These are phyloP conservation scores for Gobionotothen gibberifrons DNA, from an alignment of 2,797 vertebrate genomes.

Conservation along the genomic window DNA sequence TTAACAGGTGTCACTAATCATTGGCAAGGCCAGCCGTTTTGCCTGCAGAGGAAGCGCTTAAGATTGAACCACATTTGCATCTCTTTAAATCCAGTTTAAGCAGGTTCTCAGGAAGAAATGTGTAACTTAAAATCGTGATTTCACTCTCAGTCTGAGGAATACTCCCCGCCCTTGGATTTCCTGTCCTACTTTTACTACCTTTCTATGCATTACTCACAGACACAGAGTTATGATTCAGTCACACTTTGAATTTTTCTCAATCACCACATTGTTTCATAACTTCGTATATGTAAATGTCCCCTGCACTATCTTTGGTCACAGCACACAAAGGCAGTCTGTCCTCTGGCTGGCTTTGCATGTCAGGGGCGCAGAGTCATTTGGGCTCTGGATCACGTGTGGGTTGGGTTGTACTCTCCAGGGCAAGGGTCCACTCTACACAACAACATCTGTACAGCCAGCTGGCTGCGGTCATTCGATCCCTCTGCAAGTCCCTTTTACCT, in stretches of 20 bases:
- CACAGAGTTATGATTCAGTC: background rate
- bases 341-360: constrained; percentile 16
- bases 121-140: constrained; percentile 15
- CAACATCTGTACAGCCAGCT: constrained; percentile 61
- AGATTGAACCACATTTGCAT: constrained; percentile 27
- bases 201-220: background rate
- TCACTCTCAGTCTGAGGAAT: constrained; percentile 3
- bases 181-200: constrained; percentile 26
- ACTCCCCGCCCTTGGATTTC: background rate
- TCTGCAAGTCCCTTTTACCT: background rate
- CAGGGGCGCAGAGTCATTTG: constrained; percentile 20
- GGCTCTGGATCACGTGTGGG: constrained; percentile 8
- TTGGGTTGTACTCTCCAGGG: constrained; percentile 29
- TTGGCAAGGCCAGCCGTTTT: constrained; percentile 27
- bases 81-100: constrained; percentile 23
- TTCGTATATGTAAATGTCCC: constrained; percentile 26
- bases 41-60: constrained; percentile 24
- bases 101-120: constrained; percentile 20
- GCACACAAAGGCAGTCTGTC: constrained; percentile 30
- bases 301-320: constrained; percentile 10
- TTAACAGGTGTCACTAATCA: constrained; percentile 45
- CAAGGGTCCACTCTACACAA: constrained; percentile 16
- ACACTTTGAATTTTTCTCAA: background rate
- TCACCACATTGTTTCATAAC: constrained; percentile 10
- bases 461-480: constrained; percentile 34